A percentile compares a stretch with the other conserved stretches of the same genome.
These are phyloP conservation scores for Odobenus rosmarus DNA, from an alignment of 2,113 vertebrate genomes.

Conservation along the genomic window DNA sequence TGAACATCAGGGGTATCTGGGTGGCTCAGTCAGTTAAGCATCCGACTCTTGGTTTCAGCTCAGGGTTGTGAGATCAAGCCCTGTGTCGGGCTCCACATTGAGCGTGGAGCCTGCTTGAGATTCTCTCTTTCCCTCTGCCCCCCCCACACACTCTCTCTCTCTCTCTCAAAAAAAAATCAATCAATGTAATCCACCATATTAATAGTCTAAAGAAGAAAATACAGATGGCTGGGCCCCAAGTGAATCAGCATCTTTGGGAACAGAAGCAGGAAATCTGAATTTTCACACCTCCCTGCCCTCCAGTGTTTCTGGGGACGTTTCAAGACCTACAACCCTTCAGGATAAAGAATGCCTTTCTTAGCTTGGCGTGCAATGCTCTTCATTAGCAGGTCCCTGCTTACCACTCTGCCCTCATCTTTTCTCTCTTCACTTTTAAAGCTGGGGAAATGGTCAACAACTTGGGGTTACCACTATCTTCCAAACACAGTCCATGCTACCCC, in stretches of 20 bases:
- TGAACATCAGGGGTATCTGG: background rate
- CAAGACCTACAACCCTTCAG: background rate
- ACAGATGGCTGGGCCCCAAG: background rate
- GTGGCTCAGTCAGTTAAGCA: background rate
- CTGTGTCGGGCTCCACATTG: background rate
- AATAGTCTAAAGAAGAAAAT: background rate
- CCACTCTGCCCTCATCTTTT: background rate
- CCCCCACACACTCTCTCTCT: no score
- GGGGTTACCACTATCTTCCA: background rate
- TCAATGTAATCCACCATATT: background rate
- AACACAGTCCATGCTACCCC: background rate
- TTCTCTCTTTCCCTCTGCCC: background rate
- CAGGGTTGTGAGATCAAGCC: background rate
- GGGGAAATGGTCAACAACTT: background rate
- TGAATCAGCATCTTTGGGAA: background rate
- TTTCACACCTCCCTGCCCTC: background rate
- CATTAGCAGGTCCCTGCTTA: background rate
- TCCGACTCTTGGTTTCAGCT: background rate
- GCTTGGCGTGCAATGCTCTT: background rate
- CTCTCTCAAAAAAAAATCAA: background rate
- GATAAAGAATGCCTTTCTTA: constrained; percentile 11
- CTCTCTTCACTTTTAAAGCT: background rate
- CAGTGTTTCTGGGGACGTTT: background rate
- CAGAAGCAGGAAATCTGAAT: background rate
- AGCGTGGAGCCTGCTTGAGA: background rate